Base-by-base conservation (phyloP, 2,113 vertebrate genomes). In the Albula glossodonta region DNA sequence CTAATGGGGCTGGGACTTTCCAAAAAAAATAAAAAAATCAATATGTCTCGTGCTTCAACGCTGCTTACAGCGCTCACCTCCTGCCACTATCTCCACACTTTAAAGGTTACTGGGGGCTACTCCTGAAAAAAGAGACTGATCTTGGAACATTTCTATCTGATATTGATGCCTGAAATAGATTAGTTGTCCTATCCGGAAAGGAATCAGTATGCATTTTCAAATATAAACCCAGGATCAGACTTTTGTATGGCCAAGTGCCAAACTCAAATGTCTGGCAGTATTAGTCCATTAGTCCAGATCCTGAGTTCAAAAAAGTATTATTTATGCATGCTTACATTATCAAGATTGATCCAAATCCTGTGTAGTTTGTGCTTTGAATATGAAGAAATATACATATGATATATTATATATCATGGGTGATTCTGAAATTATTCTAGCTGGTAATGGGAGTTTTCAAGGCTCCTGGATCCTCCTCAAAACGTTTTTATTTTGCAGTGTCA, bases 121-220 rank as follows among this genome's bases (percentile, higher is more conserved):
- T 49, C 53, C 41, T 41, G 15, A 51, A 80, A 85, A 60, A 48
- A 48, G 0, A n/a, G 0, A 63, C 5, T 60, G 22, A 51, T 25
- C 49, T 48, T 51, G 60, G 57, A 85, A 80, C 9, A 78, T 49
- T 84, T 48, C 48, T 84, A 53, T 79, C 41, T 79, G 83, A 80
- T 41, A 41, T 56, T 51, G 77, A 85, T 85, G 53, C 53, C 52
- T 80, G 41, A 56, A 80, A 78, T 78, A 84, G 74, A 78, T 84
- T 25, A 53, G 22, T 19, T 41, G 7, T 78, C 41, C 15, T 19
- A 13, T 80, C 70, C 78, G 70, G 31, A 17, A 51, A 51, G 17
- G 51, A 48, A 53, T 78, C 83, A 84, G 19, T 22, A 31, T 9
- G 12, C 41, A 63, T 17, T 63, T n/a, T n/a, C 15, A 22, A 80